Base-by-base conservation (phyloP, 1,140 invertebrate species). In the Drosophila ohnishii region DNA sequence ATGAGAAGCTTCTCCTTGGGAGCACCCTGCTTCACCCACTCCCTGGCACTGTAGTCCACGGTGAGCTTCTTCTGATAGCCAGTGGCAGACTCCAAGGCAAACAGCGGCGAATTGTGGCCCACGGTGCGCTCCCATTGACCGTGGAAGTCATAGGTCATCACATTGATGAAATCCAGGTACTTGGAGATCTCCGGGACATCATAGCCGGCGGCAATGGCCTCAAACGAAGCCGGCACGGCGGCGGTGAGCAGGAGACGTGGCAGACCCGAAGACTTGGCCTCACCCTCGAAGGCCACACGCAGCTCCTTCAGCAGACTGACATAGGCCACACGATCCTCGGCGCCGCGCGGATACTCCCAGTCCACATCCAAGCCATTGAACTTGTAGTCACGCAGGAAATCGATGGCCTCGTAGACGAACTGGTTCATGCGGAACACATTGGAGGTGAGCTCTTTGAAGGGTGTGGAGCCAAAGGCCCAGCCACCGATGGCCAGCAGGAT, bases 131-230 rank as follows among this genome's bases (percentile, higher is more conserved):
- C 97, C 97, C 97, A 98, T 86, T 97, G 96, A 0, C 97, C 97
- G 87, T 98, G 97, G 93, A 98, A 98, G 90, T 98, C 97, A 80
- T 98, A 98, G 2, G 97, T 97, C 97, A 98, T 98, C 5, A 98
- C 95, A 89, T 98, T 98, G 83, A 98, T 97, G 84, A 97, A 97
- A 92, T 98, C 97, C 76, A 98, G 92, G 83, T 97, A 98, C 93
- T 98, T 98, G 34, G 97, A 96, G 61, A 98, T 97, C 93, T 98
- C 97, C 1, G 96, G 96, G 7, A 98, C 97, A 82, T 98, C 97
- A 82, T 98, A 98, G n/a, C 97, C 97, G 53, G 97, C 96, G 55
- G 96, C 96, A 57, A 98, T 97, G 0, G 97, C 97, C 93, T 98
- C 97, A 71, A 97, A 97, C 65, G 96, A 97, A 0, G 97, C 97